Evolutionary conservation across 2,888 invertebrate species (phyloP).

Genomic region (Agonopterix heracliana): DNA sequence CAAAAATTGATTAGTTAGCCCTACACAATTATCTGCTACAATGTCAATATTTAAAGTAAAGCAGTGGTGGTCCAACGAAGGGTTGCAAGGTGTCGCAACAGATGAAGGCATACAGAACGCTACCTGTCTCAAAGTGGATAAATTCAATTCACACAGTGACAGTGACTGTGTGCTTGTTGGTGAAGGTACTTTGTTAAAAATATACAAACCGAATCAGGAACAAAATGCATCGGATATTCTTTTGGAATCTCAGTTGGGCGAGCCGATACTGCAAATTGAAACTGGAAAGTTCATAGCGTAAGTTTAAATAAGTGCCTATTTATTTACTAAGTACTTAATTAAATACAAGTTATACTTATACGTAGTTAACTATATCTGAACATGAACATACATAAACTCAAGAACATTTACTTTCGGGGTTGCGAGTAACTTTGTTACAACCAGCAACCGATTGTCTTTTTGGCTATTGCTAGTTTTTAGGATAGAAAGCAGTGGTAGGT

Average conservation of each 20-base stretch:
- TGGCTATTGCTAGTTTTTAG: too few species aligned
- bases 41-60: slow-evolving; percentile 97
- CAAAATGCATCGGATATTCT: slow-evolving; percentile 80
- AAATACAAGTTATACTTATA: too few species aligned
- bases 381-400: background rate
- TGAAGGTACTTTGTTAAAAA: slow-evolving; percentile 48
- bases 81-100: slow-evolving; percentile 69
- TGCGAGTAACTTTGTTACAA: background rate
- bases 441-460: background rate
- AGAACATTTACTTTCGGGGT: too few species aligned
- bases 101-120: slow-evolving; percentile 78
- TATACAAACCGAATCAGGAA: slow-evolving; percentile 50
- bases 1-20: too few species aligned
- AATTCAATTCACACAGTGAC: slow-evolving; percentile 88
- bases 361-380: background rate
- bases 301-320: slow-evolving; percentile 43
- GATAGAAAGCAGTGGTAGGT: too few species aligned
- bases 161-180: slow-evolving; percentile 84
- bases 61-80: slow-evolving; percentile 90
- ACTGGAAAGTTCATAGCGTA: slow-evolving; percentile 91
- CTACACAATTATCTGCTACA: background rate
- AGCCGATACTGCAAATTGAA: slow-evolving; percentile 87
- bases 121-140: slow-evolving; percentile 79
- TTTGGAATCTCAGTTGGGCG: slow-evolving; percentile 84
- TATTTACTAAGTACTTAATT: background rate